phyloP scores from a whole-genome alignment of 2,113 vertebrate species.

The Macquaria ambigua region DNA sequence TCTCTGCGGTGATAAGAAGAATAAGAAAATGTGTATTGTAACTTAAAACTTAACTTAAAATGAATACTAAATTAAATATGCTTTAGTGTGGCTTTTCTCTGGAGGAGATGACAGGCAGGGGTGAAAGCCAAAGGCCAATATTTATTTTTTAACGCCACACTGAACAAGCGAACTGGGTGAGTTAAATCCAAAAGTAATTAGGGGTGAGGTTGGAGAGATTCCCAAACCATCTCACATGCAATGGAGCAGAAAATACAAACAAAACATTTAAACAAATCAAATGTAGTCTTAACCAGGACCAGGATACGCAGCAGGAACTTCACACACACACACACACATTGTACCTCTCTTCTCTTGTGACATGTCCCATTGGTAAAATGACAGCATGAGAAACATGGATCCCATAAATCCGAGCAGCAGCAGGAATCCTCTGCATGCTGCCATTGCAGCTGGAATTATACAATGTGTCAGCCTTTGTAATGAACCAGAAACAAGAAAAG shows the following conservation, averaged over 20 bases:
- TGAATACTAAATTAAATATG: background rate
- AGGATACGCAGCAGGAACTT: background rate
- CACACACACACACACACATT: background rate
- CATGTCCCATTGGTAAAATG: background rate
- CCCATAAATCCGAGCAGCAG: background rate
- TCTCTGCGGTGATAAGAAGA: background rate
- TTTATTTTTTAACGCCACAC: background rate
- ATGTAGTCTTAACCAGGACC: background rate
- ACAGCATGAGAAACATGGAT: background rate
- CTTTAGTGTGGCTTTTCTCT: background rate
- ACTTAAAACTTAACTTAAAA: background rate
- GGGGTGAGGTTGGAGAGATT: no score
- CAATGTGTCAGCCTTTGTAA: background rate
- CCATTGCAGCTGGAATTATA: background rate
- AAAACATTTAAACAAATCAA: background rate
- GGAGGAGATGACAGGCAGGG: background rate
- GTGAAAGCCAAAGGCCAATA: background rate
- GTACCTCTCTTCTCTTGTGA: constrained; percentile 11
- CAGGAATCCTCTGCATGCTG: background rate
- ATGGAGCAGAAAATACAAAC: background rate
- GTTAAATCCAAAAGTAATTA: constrained; percentile 2
- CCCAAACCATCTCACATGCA: background rate
- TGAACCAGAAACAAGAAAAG: constrained; percentile 1
- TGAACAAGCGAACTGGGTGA: background rate
- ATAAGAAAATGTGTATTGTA: background rate